Base-by-base conservation (phyloP, 64 coral and sea anemone genomes). In the Trachythela sp. region DNA sequence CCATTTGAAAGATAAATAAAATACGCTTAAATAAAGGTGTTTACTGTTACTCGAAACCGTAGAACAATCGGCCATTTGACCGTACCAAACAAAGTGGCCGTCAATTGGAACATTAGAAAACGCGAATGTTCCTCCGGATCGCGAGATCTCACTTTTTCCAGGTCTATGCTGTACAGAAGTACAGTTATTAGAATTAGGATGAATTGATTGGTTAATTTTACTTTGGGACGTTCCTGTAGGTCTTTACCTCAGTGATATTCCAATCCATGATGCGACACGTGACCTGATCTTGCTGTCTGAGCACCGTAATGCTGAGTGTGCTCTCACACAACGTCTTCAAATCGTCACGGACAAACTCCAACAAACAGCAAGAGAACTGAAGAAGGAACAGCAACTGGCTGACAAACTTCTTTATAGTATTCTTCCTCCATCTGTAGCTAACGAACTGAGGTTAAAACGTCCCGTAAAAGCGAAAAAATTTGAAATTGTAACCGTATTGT, bases 281-380 rank as follows among this genome's bases (percentile, higher is more conserved):
- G 96, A 99, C 88, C 85, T 99, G 54, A 99, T 99, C 48, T 86
- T 99, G 5, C 71, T 99, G 34, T 99, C 96, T 39, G 96, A 99
- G 85, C 96, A 99, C 36, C 96, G 94, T 35, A 99, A 99, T 93
- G 96, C 96, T 20, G 96, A 99, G 87, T 99, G 90, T 40, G 92
- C 87, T 40, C 89, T 99, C 24, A 95, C 96, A 36, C 96, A 95
- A 51, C 87, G 96, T 32, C 91, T 99, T 24, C 93, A 99, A 92
- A 99, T 99, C 15, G 56, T 99, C 40, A 99, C 96, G 0, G 96
- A 99, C 87, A 99, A 99, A 88, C 93, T 99, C 27, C 96, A 99
- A 80, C 96, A 99, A 86, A 99, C 96, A 20, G 90, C 93, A 17
- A 59, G 96, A 13, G 96, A 99, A 24, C 91, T 99, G 4, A 89